Base-by-base conservation (phyloP, 2,113 vertebrate species). In the Oncorhynchus keta region DNA sequence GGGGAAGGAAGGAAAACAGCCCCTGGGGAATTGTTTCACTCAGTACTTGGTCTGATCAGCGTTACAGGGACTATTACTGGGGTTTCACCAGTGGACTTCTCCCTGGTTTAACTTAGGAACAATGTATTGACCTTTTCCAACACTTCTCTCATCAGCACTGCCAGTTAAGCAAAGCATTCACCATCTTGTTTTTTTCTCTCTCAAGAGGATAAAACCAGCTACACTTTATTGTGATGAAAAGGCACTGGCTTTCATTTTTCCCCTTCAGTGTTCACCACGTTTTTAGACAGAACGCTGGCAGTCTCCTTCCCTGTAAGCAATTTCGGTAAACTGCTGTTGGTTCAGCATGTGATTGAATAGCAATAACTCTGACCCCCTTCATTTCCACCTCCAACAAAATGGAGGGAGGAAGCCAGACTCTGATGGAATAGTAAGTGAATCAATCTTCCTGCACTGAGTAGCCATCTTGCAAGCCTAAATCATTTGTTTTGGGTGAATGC, bases 91-190 rank as follows among this genome's bases (percentile, higher is more conserved):
- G 35, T 75, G 72, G 76, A 70, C 66, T 75, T 90, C 81, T 85
- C 80, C 79, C 78, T 80, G 75, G 80, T 85, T 86, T 86, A 87
- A 80, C 83, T 85, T 72, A 7, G 78, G 78, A 81, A 85, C 28
- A 82, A 87, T 82, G 79, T 83, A 74, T 61, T 86, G 89, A 92
- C 89, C 86, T 89, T 88, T 90, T 87, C 82, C 51, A 79, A 14
- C 81, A 68, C 73, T 85, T 82, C 78, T 78, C 79, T 81, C 81
- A 68, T 88, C 79, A 68, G 83, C 35, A 8, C 78, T 26, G 69
- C 76, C 85, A 83, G 77, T 82, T 85, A n/a, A 22, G 5, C 68
- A 48, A 45, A 20, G 35, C 68, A 70, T 39, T 18, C 82, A 84
- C 30, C 13, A 55, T 16, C 14, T 55, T 14, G 2, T 45, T 11